Evolutionary conservation across 2,113 vertebrate genomes (phyloP).

Genomic region (Pituophis catenifer): DNA sequence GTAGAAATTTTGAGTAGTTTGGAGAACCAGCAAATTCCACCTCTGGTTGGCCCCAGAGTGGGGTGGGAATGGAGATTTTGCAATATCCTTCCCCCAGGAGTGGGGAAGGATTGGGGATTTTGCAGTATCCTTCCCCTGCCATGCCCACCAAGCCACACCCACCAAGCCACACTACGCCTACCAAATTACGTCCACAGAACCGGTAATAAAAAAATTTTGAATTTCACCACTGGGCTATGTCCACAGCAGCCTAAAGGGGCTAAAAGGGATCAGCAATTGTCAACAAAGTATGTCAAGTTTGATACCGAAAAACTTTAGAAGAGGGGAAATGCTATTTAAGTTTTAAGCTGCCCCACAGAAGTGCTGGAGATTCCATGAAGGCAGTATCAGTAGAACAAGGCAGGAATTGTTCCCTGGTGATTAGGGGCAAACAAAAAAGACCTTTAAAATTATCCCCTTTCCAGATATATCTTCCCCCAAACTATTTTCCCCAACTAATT

Average conservation of each 20-base stretch:
- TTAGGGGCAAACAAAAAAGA: neutral
- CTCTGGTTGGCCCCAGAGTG: too few species aligned
- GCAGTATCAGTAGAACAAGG: neutral
- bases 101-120: too few species aligned
- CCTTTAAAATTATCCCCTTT: neutral
- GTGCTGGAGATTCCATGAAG: neutral
- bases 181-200: too few species aligned
- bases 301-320: neutral
- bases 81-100: too few species aligned
- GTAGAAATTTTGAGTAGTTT: too few species aligned
- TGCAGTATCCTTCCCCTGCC: too few species aligned
- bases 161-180: too few species aligned
- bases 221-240: neutral
- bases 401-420: neutral
- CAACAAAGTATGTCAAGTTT: neutral
- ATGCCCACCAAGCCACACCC: too few species aligned
- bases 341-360: neutral
- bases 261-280: neutral
- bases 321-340: neutral
- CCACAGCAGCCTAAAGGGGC: neutral
- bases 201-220: too few species aligned
- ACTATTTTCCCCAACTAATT: neutral
- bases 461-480: neutral
- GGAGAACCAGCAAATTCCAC: too few species aligned
- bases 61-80: too few species aligned